Evolutionary conservation across 2,797 vertebrate genomes (phyloP).

Genomic region (Melanotaenia nigrans): DNA sequence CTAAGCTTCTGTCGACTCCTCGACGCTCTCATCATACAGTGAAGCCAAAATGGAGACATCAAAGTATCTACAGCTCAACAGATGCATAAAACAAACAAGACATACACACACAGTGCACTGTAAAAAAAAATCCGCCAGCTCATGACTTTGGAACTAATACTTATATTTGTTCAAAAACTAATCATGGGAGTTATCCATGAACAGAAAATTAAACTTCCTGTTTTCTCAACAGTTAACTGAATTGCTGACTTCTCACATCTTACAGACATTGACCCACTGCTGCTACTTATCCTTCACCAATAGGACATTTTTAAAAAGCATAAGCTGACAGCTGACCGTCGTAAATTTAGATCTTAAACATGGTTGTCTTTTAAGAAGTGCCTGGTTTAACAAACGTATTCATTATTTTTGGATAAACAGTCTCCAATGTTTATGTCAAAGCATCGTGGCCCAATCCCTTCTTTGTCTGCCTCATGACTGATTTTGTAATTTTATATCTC

Average conservation of each 20-base stretch:
- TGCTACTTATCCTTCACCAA: background rate
- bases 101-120: slow-evolving; percentile 1
- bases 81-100: background rate
- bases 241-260: slow-evolving; percentile 5
- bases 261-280: background rate
- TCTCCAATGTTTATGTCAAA: slow-evolving; percentile 10
- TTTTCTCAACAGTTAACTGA: background rate
- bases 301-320: background rate
- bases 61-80: slow-evolving; percentile 30
- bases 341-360: background rate
- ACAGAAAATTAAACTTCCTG: background rate
- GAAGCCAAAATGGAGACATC: slow-evolving; percentile 71
- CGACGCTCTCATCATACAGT: slow-evolving; percentile 49
- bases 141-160: slow-evolving; percentile 19
- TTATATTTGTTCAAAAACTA: background rate
- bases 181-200: background rate
- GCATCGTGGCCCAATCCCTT: background rate
- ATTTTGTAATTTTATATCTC: background rate
- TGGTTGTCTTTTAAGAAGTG: background rate
- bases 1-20: slow-evolving; percentile 63
- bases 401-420: slow-evolving; percentile 16
- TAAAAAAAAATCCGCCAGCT: slow-evolving; percentile 1
- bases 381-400: background rate
- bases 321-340: background rate
- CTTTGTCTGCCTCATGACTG: background rate